Base-by-base conservation (phyloP, 1,140 invertebrate genomes). In the Tetramorium simillimum region DNA sequence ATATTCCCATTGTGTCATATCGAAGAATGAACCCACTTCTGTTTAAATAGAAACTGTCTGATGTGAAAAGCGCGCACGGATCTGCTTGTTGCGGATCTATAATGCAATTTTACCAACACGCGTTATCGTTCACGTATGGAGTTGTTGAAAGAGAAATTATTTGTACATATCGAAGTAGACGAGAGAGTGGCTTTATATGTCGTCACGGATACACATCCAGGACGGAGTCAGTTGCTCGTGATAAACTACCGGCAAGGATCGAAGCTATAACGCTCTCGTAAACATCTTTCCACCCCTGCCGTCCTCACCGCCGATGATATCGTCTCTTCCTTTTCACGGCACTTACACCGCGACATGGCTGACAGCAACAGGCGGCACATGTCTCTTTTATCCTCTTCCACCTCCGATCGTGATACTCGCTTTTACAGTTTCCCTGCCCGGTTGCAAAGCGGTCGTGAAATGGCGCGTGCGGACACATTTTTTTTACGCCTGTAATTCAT, bases 331-430 rank as follows among this genome's bases (percentile, higher is more conserved):
- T 90, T 90, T 90, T 90, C 89, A 90, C 89, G 86, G 81, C 51
- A 84, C 75, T 81, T 72, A 70, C 77, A 60, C 63, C 46, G 65
- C 89, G 75, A 85, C 89, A 56, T 58, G 46, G 28, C 75, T 62
- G 76, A 58, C 85, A 92, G 91, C 91, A 92, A 92, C 91, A 92
- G 91, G 91, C 91, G 82, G 86, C 78, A 87, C 84, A 84, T 86
- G 84, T 92, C 65, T 86, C 77, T 63, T 53, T 85, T 67, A 69
- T 86, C 78, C 88, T 86, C 69, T 76, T 82, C 77, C 62, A 77
- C 72, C 86, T 85, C 58, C 77, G 75, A 87, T 88, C 84, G 72
- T 62, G 87, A 91, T 86, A 84, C 80, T 75, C 72, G 77, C 65
- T 73, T 81, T 77, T 77, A 60, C 72, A 58, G 51, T 81, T 90